These are phyloP conservation scores for Coendou prehensilis DNA, from an alignment of 2,797 vertebrate genomes.

Conservation along the genomic window DNA sequence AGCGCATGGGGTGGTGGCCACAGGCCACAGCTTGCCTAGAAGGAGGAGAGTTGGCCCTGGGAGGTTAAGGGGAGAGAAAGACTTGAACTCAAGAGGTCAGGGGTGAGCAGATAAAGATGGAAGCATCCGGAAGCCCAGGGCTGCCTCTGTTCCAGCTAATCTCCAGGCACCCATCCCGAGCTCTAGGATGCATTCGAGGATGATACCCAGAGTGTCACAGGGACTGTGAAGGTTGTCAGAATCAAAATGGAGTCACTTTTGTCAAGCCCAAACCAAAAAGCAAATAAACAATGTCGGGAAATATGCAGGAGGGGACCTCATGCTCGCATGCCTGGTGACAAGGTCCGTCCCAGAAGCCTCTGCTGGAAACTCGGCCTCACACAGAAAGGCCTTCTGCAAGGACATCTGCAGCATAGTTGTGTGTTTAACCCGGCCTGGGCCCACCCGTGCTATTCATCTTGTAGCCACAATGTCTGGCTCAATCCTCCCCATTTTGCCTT, in stretches of 20 bases:
- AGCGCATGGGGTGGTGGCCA: accelerated
- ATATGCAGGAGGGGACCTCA: too few relatives aligned
- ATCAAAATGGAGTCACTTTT: background rate
- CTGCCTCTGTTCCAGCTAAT: background rate
- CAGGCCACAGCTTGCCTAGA: accelerated
- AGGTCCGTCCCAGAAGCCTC: background rate
- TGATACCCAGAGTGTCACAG: background rate
- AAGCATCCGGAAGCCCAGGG: background rate
- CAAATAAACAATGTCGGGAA: too few relatives aligned
- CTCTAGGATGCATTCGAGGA: accelerated
- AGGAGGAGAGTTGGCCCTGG: background rate
- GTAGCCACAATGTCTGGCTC: too few relatives aligned
- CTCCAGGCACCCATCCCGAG: background rate
- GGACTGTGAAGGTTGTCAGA: background rate
- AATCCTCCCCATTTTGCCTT: too few relatives aligned
- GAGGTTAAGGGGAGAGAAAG: background rate
- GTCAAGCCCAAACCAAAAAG: background rate
- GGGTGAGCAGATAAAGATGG: accelerated
- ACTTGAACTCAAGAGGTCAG: background rate
- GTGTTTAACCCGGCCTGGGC: background rate
- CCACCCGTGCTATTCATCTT: too few relatives aligned
- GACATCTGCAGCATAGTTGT: background rate
- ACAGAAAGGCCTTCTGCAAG: too few relatives aligned
- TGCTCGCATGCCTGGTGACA: accelerated
- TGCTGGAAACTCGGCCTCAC: background rate